These are phyloP conservation scores for Campodea augens DNA, from an alignment of 1,140 invertebrate genomes.

Conservation along the genomic window DNA sequence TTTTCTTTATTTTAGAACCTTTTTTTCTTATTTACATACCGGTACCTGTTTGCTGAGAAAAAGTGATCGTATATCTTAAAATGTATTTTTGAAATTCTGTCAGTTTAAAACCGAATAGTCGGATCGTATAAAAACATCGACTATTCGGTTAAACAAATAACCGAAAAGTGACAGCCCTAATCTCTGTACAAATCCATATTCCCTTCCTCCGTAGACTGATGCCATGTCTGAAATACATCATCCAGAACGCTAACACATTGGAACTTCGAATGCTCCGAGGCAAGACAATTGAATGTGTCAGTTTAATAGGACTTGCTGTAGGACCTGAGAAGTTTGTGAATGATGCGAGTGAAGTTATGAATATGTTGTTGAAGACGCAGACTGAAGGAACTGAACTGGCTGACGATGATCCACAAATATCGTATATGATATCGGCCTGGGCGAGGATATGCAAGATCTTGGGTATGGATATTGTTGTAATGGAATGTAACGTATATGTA, in stretches of 20 bases:
- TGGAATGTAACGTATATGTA: too few species aligned
- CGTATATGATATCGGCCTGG: constrained; percentile 97
- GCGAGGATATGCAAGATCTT: constrained; percentile 95
- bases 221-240: constrained; percentile 94
- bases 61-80: too few species aligned
- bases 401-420: constrained; percentile 93
- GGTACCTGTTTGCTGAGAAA: too few species aligned
- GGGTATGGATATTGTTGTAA: too few species aligned
- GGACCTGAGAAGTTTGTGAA: constrained; percentile 84
- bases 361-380: constrained; percentile 80
- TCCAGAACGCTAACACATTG: constrained; percentile 72
- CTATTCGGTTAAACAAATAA: too few species aligned
- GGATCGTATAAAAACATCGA: too few species aligned
- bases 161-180: too few species aligned
- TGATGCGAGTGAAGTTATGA: constrained; percentile 94
- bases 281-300: constrained; percentile 97
- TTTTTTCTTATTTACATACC: too few species aligned
- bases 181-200: too few species aligned
- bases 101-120: too few species aligned
- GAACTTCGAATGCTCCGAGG: constrained; percentile 77
- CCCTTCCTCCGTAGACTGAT: constrained; percentile 59
- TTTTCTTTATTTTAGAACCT: too few species aligned
- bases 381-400: constrained; percentile 52
- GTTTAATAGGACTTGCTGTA: constrained; percentile 92
- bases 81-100: too few species aligned